Percentiles rank a stretch among this genome's conserved stretches.
phyloP scores from a whole-genome alignment of 2,888 invertebrate genomes.

The Ochlodes sylvanus region DNA sequence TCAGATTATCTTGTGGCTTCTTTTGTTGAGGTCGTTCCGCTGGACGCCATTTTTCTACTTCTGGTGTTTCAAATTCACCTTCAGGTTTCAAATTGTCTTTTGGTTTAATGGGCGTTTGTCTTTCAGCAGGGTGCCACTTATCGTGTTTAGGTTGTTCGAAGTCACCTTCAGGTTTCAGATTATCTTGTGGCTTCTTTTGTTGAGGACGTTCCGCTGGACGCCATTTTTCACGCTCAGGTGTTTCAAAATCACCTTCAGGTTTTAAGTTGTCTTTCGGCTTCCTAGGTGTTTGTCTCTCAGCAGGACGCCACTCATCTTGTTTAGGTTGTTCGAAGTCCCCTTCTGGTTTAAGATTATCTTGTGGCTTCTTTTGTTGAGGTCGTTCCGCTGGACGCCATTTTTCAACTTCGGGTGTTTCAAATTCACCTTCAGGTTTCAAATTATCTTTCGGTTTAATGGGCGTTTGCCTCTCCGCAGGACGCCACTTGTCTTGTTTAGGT shows the following conservation, averaged over 20 bases:
- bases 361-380: constrained; percentile 49
- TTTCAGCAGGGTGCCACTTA: constrained; percentile 61
- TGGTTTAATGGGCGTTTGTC: constrained; percentile 52
- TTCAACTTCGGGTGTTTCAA: constrained; percentile 71
- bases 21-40: constrained; percentile 70
- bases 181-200: constrained; percentile 75
- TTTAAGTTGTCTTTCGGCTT: constrained; percentile 78
- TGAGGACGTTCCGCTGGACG: constrained; percentile 51
- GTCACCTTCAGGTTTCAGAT: constrained; percentile 70
- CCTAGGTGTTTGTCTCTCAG: constrained; percentile 55
- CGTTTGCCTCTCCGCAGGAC: constrained; percentile 75
- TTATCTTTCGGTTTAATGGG: constrained; percentile 81
- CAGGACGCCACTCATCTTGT: constrained; percentile 63
- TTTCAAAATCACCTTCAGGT: constrained; percentile 84
- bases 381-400: constrained; percentile 69
- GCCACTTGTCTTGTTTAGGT: constrained; percentile 72
- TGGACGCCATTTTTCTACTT: constrained; percentile 66
- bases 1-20: constrained; percentile 81
- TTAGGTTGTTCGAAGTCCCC: constrained; percentile 74
- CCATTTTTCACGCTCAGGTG: constrained; percentile 68
- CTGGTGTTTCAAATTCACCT: constrained; percentile 17
- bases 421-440: constrained; percentile 84
- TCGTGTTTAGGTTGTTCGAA: constrained; percentile 68
- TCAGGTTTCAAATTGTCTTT: constrained; percentile 82
- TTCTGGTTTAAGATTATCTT: constrained; percentile 72